Evolutionary conservation across 2,888 invertebrate species (phyloP).

Genomic region (Crematogaster levior): DNA sequence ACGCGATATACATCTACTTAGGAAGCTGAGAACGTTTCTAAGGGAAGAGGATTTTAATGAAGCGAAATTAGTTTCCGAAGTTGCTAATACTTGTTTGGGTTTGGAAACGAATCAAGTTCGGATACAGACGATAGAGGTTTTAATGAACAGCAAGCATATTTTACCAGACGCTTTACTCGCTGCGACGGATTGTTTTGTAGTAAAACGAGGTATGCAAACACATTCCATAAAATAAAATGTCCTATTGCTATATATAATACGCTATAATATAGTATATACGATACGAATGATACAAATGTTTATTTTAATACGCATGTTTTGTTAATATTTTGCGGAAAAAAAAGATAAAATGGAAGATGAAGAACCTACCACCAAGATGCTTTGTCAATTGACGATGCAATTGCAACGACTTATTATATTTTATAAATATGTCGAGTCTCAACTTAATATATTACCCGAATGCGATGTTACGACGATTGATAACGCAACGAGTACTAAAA

Average conservation of each 20-base stretch:
- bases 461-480: slow-evolving; percentile 77
- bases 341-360: slow-evolving; percentile 74
- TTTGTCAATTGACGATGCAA: slow-evolving; percentile 77
- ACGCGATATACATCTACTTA: slow-evolving; percentile 94
- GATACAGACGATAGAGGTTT: slow-evolving; percentile 90
- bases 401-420: slow-evolving; percentile 78
- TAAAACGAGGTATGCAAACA: slow-evolving; percentile 78
- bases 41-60: slow-evolving; percentile 87
- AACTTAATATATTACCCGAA: slow-evolving; percentile 79
- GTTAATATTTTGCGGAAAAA: slow-evolving; percentile 71
- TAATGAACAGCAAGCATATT: slow-evolving; percentile 89
- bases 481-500: slow-evolving; percentile 70
- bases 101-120: slow-evolving; percentile 91
- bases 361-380: slow-evolving; percentile 75
- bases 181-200: slow-evolving; percentile 85
- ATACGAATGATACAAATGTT: too few species aligned
- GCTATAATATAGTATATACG: slow-evolving; percentile 6
- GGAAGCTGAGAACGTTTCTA: slow-evolving; percentile 90
- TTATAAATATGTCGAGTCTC: slow-evolving; percentile 79
- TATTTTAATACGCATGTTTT: slow-evolving; percentile 11
- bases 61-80: slow-evolving; percentile 87
- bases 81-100: slow-evolving; percentile 88
- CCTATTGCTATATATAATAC: too few species aligned
- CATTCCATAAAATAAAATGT: neutral
- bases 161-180: slow-evolving; percentile 88